phyloP scores from a whole-genome alignment of 2,888 invertebrate species.

The Harmothoe impar region DNA sequence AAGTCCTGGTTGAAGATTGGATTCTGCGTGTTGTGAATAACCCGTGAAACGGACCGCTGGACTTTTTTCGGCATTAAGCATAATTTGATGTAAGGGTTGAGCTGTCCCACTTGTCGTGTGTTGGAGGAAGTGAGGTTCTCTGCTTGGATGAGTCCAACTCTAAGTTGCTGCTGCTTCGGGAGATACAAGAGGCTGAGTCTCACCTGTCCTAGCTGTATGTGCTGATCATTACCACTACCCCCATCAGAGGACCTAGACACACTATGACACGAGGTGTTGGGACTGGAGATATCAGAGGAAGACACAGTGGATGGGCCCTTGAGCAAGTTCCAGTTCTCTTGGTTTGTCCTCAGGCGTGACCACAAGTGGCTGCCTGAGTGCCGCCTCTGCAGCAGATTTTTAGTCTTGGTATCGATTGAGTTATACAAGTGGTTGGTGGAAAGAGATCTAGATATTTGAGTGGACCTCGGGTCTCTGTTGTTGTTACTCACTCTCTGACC shows the following conservation, averaged over 20 bases:
- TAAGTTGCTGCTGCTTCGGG: slow-evolving; percentile 82
- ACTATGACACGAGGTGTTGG: neutral
- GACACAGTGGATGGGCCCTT: neutral
- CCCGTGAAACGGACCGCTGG: slow-evolving; percentile 81
- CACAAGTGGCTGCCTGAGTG: neutral
- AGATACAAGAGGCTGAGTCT: slow-evolving; percentile 83
- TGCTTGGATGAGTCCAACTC: slow-evolving; percentile 80
- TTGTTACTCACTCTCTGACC: neutral
- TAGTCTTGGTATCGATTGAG: too few species aligned
- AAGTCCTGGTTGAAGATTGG: slow-evolving; percentile 83
- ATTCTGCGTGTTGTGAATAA: slow-evolving; percentile 81
- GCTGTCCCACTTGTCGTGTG: neutral
- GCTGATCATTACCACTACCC: neutral
- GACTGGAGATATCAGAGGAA: neutral
- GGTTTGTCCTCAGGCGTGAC: neutral
- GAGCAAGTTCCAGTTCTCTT: neutral
- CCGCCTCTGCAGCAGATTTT: neutral
- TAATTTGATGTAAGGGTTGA: slow-evolving; percentile 82
- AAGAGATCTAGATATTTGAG: neutral
- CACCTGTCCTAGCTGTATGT: slow-evolving; percentile 75
- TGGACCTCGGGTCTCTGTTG: neutral
- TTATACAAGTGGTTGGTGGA: neutral
- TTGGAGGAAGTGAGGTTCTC: slow-evolving; percentile 77
- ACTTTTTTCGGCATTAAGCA: slow-evolving; percentile 83
- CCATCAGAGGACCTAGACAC: neutral